phyloP scores from a whole-genome alignment of 2,113 vertebrate species.

The Leptosomus discolor region DNA sequence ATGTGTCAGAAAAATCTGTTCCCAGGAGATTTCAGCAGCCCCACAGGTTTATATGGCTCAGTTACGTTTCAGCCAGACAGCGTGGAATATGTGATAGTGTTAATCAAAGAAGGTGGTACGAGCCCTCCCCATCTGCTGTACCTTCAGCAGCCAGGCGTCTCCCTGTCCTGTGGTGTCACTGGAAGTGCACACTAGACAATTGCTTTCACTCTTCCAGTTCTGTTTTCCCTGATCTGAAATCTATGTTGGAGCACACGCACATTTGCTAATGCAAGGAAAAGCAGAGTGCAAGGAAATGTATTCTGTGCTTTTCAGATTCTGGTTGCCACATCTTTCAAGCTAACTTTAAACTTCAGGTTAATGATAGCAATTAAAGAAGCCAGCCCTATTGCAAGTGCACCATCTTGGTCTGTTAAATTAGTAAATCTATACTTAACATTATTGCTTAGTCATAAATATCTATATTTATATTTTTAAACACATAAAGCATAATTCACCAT shows the following conservation, averaged over 20 bases:
- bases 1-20: not conserved
- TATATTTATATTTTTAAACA: not conserved
- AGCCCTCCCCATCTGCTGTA: not conserved
- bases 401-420: not conserved
- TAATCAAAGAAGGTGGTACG: not conserved
- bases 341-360: not conserved
- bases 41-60: not conserved
- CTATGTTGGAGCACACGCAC: not conserved
- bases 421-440: not conserved
- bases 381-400: not conserved
- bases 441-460: not conserved
- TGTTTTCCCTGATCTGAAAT: not conserved
- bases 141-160: not conserved
- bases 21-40: not conserved
- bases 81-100: accelerated
- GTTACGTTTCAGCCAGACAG: not conserved
- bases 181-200: not conserved
- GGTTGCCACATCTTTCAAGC: not conserved
- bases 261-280: not conserved
- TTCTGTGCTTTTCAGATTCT: not conserved
- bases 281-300: not conserved
- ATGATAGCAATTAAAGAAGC: not conserved
- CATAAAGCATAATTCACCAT: not conserved
- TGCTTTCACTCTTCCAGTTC: not conserved
- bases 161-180: accelerated